These are phyloP conservation scores for Mesocricetus auratus DNA, from an alignment of 2,113 vertebrate genomes.

Conservation along the genomic window DNA sequence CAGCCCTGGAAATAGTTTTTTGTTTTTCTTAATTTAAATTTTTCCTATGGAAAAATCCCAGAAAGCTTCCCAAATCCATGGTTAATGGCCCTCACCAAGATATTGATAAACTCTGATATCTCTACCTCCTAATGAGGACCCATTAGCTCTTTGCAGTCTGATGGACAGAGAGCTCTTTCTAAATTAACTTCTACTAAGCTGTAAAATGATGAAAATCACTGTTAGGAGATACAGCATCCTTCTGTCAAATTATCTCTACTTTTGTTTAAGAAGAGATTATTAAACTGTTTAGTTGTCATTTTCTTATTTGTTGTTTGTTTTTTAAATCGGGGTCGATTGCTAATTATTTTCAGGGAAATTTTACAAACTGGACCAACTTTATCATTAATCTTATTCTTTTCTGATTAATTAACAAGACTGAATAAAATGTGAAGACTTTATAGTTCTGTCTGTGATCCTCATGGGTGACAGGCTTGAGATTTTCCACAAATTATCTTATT, in stretches of 20 bases:
- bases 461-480: background rate
- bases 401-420: slow-evolving; percentile 39
- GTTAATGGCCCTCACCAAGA: background rate
- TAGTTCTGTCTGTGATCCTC: background rate
- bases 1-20: background rate
- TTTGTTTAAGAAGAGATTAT: slow-evolving; percentile 41
- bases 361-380: slow-evolving; percentile 56
- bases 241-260: background rate
- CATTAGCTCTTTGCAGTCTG: background rate
- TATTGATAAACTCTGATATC: background rate
- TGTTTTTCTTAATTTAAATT: background rate
- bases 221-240: background rate
- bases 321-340: slow-evolving; percentile 69
- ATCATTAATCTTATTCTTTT: slow-evolving; percentile 37
- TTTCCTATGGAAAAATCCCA: background rate
- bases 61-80: background rate
- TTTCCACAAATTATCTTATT: background rate
- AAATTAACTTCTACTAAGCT: background rate
- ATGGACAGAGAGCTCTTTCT: background rate
- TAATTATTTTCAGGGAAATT: slow-evolving; percentile 66
- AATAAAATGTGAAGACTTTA: background rate
- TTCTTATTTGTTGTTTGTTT: background rate
- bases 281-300: background rate
- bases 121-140: background rate
- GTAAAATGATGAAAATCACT: background rate